Conservation (phyloP, 2,888 invertebrate species). For the Diarsia dahlii region DNA sequence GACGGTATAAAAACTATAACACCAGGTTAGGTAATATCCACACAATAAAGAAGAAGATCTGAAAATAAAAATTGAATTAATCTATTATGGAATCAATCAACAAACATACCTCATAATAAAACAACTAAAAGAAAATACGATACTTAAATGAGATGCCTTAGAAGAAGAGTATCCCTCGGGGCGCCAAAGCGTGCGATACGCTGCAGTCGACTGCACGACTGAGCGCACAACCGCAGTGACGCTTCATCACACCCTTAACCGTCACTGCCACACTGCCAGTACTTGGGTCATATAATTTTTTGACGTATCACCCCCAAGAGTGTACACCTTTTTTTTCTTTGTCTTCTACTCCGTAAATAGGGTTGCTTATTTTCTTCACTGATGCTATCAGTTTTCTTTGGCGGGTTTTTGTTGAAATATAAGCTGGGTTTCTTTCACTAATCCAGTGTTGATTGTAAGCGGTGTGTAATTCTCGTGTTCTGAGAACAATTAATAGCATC, state of each 20-base stretch:
- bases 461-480: neutral
- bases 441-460: neutral
- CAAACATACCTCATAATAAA: neutral
- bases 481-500: neutral
- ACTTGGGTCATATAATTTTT: slow-evolving; percentile 81
- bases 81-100: neutral
- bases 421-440: neutral
- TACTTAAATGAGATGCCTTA: slow-evolving; percentile 14
- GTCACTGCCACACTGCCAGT: slow-evolving; percentile 47
- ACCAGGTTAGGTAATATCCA: too few relatives aligned
- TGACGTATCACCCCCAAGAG: slow-evolving; percentile 81
- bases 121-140: slow-evolving; percentile 23
- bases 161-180: slow-evolving; percentile 20
- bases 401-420: slow-evolving; percentile 18
- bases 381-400: slow-evolving; percentile 54
- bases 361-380: slow-evolving; percentile 74
- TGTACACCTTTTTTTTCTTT: slow-evolving; percentile 80
- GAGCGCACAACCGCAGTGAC: slow-evolving; percentile 44
- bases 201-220: slow-evolving; percentile 60
- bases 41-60: too few relatives aligned
- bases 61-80: neutral
- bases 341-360: slow-evolving; percentile 75
- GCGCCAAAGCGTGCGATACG: slow-evolving; percentile 39
- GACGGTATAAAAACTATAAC: too few relatives aligned
- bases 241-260: slow-evolving; percentile 38